phyloP scores from a whole-genome alignment of 1,140 invertebrate genomes.

The Subanguina moxae region DNA sequence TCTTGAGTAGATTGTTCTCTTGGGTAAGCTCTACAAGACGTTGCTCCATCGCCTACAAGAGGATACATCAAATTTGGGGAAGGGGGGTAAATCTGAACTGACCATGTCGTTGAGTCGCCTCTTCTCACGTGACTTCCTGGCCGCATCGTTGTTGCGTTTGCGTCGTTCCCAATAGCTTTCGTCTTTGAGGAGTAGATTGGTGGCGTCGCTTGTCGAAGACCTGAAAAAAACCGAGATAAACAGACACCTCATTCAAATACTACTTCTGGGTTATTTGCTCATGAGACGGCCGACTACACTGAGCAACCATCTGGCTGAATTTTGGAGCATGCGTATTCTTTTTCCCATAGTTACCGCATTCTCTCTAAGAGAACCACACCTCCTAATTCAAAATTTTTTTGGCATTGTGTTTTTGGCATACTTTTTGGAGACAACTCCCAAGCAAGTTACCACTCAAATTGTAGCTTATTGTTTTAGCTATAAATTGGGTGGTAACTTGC shows the following conservation, averaged over 20 bases:
- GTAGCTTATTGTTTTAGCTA: no score
- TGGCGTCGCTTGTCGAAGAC: slow-evolving; percentile 4
- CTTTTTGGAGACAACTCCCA: no score
- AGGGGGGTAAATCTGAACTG: not conserved
- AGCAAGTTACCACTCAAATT: no score
- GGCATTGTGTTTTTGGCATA: no score
- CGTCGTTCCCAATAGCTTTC: slow-evolving; percentile 61
- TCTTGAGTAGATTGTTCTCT: slow-evolving; percentile 23
- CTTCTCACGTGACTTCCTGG: slow-evolving; percentile 60
- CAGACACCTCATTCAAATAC: not conserved
- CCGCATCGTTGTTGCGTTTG: slow-evolving; percentile 62
- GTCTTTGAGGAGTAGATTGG: slow-evolving; percentile 47
- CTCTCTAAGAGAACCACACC: no score
- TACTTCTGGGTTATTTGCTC: not conserved
- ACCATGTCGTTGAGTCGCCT: slow-evolving; percentile 59
- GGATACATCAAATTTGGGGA: not conserved
- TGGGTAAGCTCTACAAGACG: slow-evolving; percentile 19
- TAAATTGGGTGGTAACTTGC: no score
- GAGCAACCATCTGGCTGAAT: no score
- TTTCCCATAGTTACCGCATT: no score
- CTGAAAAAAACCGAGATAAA: not conserved
- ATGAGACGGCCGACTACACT: no score
- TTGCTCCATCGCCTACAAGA: slow-evolving; percentile 22
- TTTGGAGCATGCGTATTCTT: no score
- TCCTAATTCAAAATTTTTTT: no score